A percentile compares a stretch with the other conserved stretches of the same genome.
phyloP scores from a whole-genome alignment of 2,797 vertebrate genomes.

The Aselliscus stoliczkanus region DNA sequence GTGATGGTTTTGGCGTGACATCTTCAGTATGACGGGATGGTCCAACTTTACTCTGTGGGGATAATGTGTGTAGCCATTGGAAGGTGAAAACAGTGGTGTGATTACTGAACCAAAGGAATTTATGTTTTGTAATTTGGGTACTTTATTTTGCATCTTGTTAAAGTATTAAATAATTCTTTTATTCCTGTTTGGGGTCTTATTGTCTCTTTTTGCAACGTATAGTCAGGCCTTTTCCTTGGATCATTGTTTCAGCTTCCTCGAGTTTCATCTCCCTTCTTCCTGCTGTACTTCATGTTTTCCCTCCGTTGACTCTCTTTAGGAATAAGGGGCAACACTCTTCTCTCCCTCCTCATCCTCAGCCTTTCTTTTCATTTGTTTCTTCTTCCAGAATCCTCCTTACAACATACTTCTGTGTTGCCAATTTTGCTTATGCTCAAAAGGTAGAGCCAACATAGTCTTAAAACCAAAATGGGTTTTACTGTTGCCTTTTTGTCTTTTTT shows the following conservation, averaged over 20 bases:
- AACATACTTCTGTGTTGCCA: background rate
- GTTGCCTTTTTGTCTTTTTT: background rate
- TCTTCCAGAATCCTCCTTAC: background rate
- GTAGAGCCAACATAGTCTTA: background rate
- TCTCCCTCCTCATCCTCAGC: background rate
- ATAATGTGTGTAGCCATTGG: slow-evolving; percentile 32
- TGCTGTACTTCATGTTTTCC: background rate
- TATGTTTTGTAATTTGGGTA: slow-evolving; percentile 72
- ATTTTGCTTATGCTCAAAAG: slow-evolving; percentile 1
- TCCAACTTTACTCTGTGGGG: slow-evolving; percentile 28
- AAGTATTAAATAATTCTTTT: slow-evolving; percentile 70
- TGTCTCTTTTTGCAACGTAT: slow-evolving; percentile 20
- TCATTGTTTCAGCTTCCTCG: background rate
- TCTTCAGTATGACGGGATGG: background rate
- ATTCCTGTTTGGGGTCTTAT: slow-evolving; percentile 52
- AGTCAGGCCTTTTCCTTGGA: background rate
- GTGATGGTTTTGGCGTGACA: background rate
- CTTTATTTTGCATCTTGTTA: slow-evolving; percentile 69
- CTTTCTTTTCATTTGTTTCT: background rate
- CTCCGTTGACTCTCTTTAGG: background rate
- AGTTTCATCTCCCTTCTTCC: background rate
- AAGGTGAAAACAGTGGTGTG: slow-evolving; percentile 44
- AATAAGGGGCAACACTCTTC: background rate
- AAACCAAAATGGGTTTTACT: background rate
- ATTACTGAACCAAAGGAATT: slow-evolving; percentile 68